Evolutionary conservation across 1,140 invertebrate genomes (phyloP).

Genomic region (Conus ventricosus): DNA sequence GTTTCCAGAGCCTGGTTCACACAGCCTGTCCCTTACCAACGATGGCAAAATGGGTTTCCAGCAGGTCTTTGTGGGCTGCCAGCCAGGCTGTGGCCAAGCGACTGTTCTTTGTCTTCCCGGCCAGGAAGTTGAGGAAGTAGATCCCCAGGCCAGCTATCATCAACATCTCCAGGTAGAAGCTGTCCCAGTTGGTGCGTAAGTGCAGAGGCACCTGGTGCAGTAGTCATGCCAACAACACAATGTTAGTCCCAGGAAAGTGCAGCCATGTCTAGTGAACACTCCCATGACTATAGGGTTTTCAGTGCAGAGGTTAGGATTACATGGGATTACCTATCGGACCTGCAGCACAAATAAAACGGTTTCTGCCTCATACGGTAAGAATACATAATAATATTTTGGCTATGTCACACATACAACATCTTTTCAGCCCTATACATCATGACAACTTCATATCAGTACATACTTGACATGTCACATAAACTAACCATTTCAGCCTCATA

Average conservation of each 20-base stretch:
- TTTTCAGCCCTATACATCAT: too few relatives aligned
- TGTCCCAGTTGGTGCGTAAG: constrained; percentile 94
- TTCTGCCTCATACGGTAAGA: too few relatives aligned
- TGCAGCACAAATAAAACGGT: too few relatives aligned
- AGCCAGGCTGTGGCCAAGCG: constrained; percentile 92
- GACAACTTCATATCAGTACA: too few relatives aligned
- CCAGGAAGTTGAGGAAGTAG: constrained; percentile 95
- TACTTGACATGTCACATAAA: too few relatives aligned
- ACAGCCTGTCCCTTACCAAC: constrained; percentile 80
- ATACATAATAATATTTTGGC: too few relatives aligned
- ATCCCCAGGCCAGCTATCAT: constrained; percentile 90
- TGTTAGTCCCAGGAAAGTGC: neutral
- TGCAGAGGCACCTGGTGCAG: constrained; percentile 85
- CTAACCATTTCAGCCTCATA: too few relatives aligned
- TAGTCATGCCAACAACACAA: neutral
- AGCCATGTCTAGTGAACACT: constrained; percentile 58
- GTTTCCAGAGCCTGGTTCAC: too few relatives aligned
- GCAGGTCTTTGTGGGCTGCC: constrained; percentile 86
- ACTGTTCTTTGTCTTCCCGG: constrained; percentile 86
- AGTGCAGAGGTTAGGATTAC: too few relatives aligned
- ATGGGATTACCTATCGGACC: too few relatives aligned
- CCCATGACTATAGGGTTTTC: too few relatives aligned
- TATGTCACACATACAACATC: too few relatives aligned
- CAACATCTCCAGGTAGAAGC: constrained; percentile 96
- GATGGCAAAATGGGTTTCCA: constrained; percentile 95